Percentiles rank a stretch among this genome's conserved stretches.
Evolutionary conservation across 2,888 invertebrate species (phyloP).

Genomic region (Leucania comma): DNA sequence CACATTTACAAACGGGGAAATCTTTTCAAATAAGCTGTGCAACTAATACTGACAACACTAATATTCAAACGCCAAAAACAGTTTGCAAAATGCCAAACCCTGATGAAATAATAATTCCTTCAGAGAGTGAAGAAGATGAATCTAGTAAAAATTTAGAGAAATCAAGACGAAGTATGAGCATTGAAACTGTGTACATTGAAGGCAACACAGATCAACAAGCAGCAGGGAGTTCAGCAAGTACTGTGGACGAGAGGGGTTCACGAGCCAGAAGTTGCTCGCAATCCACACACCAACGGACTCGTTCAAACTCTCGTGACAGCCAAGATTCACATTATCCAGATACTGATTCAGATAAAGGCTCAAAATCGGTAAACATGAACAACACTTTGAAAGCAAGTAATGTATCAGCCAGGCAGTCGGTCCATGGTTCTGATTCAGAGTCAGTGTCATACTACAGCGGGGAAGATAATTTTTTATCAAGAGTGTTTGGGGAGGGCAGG

Average conservation of each 20-base stretch:
- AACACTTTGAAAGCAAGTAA: constrained; percentile 53
- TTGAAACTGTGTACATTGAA: constrained; percentile 80
- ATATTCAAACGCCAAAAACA: constrained; percentile 54
- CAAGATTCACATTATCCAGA: constrained; percentile 81
- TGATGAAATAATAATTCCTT: constrained; percentile 82
- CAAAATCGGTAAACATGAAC: constrained; percentile 66
- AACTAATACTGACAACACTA: constrained; percentile 17
- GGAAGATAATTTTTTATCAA: constrained; percentile 84
- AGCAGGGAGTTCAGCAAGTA: constrained; percentile 72
- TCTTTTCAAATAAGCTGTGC: constrained; percentile 2
- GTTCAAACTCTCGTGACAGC: constrained; percentile 82
- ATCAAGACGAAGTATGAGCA: constrained; percentile 78
- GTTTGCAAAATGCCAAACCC: constrained; percentile 78
- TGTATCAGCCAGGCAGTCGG: constrained; percentile 65
- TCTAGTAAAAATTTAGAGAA: constrained; percentile 57
- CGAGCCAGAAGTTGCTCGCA: constrained; percentile 74
- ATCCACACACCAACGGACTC: constrained; percentile 73
- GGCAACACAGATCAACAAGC: constrained; percentile 68
- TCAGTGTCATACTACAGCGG: constrained; percentile 85
- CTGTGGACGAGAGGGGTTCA: constrained; percentile 72
- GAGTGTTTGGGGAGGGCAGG: constrained; percentile 80
- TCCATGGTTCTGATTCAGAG: constrained; percentile 81
- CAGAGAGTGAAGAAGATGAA: constrained; percentile 83
- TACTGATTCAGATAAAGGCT: constrained; percentile 76
- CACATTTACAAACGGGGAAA: constrained; percentile 73